phyloP scores from a whole-genome alignment of 2,113 vertebrate species.

The Semnornis frantzii region DNA sequence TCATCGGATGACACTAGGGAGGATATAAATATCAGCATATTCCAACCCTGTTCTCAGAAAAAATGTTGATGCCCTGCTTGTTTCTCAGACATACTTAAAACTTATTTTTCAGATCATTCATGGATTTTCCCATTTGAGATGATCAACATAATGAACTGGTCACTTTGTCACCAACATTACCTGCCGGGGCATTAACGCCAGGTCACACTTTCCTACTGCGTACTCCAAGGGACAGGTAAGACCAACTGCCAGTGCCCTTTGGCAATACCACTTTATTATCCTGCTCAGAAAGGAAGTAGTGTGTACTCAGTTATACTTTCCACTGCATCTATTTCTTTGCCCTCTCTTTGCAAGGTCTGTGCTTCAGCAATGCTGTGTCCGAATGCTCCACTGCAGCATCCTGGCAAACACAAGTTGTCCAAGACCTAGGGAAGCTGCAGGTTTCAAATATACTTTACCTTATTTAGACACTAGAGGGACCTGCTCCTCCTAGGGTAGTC shows the following conservation, averaged over 20 bases:
- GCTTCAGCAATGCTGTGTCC: fast-evolving
- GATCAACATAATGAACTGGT: not conserved
- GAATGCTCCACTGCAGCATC: not conserved
- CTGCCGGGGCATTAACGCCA: fast-evolving
- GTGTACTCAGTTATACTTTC: not conserved
- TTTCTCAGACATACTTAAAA: not conserved
- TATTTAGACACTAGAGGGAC: not conserved
- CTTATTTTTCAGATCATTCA: not conserved
- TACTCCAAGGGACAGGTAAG: not conserved
- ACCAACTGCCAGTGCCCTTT: not conserved
- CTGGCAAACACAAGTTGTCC: not conserved
- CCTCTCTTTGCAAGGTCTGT: not conserved
- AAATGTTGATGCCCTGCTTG: not conserved
- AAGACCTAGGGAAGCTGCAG: not conserved
- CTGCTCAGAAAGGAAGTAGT: not conserved
- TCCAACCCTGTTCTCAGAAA: not conserved
- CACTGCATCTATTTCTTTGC: not conserved
- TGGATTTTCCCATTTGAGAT: constrained; percentile 18
- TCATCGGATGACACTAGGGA: not conserved
- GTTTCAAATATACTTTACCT: not conserved
- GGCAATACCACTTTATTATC: not conserved
- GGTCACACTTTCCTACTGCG: not conserved
- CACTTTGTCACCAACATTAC: not conserved
- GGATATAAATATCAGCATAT: constrained; percentile 25
- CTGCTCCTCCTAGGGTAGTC: not conserved